Base-by-base conservation (phyloP, 2,113 vertebrate genomes). In the Solenodon paradoxus region DNA sequence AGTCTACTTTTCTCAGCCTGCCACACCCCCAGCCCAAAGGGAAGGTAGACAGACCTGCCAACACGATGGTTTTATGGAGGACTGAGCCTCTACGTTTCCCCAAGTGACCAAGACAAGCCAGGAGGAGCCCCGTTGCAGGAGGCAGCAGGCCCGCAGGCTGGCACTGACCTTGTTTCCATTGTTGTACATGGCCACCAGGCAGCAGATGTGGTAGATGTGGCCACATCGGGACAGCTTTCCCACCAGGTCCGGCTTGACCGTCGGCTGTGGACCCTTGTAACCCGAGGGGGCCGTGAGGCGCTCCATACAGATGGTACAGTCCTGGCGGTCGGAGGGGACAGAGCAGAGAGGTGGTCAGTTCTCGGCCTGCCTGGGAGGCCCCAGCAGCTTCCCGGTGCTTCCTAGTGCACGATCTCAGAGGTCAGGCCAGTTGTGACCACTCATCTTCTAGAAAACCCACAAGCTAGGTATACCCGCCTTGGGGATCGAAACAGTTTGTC, bases 221-320 rank as follows among this genome's bases (percentile, higher is more conserved):
- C 99, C 98, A 0, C 99, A 99, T 80, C 99, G 98, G 45, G 98
- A 98, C 72, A 99, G 98, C 79, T 98, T 99, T 6, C 99, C 99
- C 82, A 99, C 99, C 1, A 99, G 98, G 90, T 99, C 99, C 0
- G 99, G 99, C 95, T 98, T 99, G 88, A 99, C 63, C 0, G 98
- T 98, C 0, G 98, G 98, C 94, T 98, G 98, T 0, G 99, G 99
- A 55, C 99, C 99, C 96, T 99, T 99, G 97, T 99, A 99, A 66
- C 99, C 99, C 0, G 99, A 99, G 0, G 99, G 99, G 2, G 99
- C 98, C 0, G 98, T 98, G 89, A 99, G 96, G 16, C 99, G 98
- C 97, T 99, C 99, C 99, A 99, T 99, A 69, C 99, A 99, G 97
- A 99, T 99, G 94, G 99, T 99, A 88, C 99, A 99, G 98, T 99